phyloP scores from a whole-genome alignment of 2,113 vertebrate species.

The Cyanoramphus novaezelandiae region DNA sequence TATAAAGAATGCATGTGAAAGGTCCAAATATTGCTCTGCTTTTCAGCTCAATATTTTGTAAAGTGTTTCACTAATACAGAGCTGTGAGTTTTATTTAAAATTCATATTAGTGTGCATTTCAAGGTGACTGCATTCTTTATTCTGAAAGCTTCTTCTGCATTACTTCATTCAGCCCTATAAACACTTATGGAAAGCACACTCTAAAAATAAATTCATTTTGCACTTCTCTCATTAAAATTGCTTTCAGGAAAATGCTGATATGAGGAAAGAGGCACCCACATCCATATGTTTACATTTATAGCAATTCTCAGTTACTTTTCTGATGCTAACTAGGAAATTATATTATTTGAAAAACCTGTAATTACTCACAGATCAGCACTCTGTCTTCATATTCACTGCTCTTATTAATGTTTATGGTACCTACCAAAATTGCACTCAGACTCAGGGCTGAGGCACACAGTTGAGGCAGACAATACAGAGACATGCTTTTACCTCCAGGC shows the following conservation, averaged over 20 bases:
- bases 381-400: constrained; percentile 3
- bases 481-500: background rate
- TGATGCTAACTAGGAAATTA: constrained; percentile 37
- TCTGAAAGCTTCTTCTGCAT: constrained; percentile 22
- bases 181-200: constrained; percentile 26
- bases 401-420: background rate
- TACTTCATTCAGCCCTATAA: constrained; percentile 37
- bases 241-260: constrained; percentile 56
- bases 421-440: background rate
- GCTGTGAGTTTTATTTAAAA: constrained; percentile 21
- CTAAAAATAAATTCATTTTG: constrained; percentile 52
- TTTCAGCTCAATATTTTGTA: background rate
- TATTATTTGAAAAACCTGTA: constrained; percentile 30
- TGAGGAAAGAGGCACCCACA: constrained; percentile 46
- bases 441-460: background rate
- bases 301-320: constrained; percentile 29
- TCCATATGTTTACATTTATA: constrained; percentile 59
- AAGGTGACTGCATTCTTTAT: constrained; percentile 25
- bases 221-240: constrained; percentile 39
- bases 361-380: constrained; percentile 10
- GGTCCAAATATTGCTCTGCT: background rate
- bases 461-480: background rate
- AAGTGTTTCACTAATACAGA: background rate
- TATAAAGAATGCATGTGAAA: background rate
- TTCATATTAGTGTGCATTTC: constrained; percentile 21